phyloP scores from a whole-genome alignment of 2,113 vertebrate species.

The Heterocephalus glaber region DNA sequence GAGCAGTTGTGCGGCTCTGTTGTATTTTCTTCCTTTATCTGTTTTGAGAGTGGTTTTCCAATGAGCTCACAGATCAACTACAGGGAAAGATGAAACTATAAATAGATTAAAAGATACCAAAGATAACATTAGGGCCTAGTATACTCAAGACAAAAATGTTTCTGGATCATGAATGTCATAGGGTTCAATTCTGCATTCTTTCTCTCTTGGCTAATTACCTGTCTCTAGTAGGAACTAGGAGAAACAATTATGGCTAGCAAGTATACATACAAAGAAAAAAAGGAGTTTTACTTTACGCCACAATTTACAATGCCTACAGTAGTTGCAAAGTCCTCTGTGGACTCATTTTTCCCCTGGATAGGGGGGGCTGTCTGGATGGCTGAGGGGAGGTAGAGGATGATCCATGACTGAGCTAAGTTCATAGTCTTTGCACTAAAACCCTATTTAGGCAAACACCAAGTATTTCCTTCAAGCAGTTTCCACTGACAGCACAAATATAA shows the following conservation, averaged over 20 bases:
- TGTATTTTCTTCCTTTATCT: not conserved
- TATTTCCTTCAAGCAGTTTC: conserved; percentile 29
- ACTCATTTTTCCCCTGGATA: not conserved
- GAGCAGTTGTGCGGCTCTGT: not conserved
- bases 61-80: not conserved
- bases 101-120: not conserved
- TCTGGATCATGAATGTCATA: conserved; percentile 2
- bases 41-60: not conserved
- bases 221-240: not conserved
- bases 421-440: not conserved
- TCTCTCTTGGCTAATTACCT: not conserved
- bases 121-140: not conserved
- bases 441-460: not conserved
- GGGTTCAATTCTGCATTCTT: not conserved
- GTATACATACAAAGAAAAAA: not conserved
- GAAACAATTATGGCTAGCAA: not conserved
- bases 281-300: not conserved
- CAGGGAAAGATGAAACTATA: not conserved
- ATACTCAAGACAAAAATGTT: not conserved
- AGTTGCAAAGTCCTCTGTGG: not conserved
- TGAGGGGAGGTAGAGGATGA: not conserved
- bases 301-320: not conserved
- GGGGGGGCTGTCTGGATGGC: not conserved
- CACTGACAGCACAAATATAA: conserved; percentile 15
- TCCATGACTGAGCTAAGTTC: not conserved